These are phyloP conservation scores for Aselliscus stoliczkanus DNA, from an alignment of 2,797 vertebrate genomes.

Conservation along the genomic window DNA sequence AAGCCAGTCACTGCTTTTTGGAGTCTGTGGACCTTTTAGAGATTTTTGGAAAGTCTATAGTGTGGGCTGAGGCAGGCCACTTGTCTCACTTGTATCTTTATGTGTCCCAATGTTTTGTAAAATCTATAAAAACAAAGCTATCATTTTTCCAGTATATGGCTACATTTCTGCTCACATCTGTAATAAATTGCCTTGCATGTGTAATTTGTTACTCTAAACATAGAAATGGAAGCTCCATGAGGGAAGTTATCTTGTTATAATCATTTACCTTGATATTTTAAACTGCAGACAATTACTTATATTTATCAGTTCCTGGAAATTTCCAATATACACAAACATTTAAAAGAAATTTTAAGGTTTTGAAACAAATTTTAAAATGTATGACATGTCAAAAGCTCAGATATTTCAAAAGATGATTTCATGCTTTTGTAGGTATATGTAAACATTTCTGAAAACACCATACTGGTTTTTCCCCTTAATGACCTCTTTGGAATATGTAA, in stretches of 20 bases:
- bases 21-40: too few relatives aligned
- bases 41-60: too few relatives aligned
- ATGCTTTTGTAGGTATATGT: not conserved
- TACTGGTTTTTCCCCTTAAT: not conserved
- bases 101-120: too few relatives aligned
- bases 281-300: not conserved
- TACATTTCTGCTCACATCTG: not conserved
- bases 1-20: too few relatives aligned
- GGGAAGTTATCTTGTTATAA: not conserved
- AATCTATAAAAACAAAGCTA: too few relatives aligned
- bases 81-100: too few relatives aligned
- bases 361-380: not conserved
- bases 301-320: not conserved
- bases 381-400: not conserved
- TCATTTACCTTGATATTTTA: not conserved
- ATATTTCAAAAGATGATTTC: not conserved
- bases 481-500: not conserved
- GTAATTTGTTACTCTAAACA: not conserved
- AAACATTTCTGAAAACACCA: not conserved
- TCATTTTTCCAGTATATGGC: not conserved
- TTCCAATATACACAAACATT: not conserved
- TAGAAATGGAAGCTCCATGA: not conserved
- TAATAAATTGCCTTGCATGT: not conserved
- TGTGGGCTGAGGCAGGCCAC: too few relatives aligned
- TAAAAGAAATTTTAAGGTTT: not conserved